phyloP scores from a whole-genome alignment of 1,140 invertebrate genomes.

The Pseudoatta argentina region DNA sequence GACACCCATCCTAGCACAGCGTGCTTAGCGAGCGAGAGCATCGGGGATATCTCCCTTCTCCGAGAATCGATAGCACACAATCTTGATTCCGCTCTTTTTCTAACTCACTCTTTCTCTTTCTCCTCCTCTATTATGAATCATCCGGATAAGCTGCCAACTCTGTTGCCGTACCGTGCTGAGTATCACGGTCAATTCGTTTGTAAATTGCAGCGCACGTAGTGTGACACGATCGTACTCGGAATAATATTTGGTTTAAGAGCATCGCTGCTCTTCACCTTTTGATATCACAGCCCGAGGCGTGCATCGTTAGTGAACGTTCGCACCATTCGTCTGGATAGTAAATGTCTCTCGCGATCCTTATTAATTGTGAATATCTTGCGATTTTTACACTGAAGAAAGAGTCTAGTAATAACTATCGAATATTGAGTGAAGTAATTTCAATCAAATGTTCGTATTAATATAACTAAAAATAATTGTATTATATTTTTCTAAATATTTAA shows the following conservation, averaged over 20 bases:
- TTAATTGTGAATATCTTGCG: neutral
- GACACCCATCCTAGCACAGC: conserved; percentile 71
- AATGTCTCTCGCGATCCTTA: neutral
- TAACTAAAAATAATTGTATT: no score
- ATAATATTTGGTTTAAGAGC: conserved; percentile 49
- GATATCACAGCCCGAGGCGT: conserved; percentile 28
- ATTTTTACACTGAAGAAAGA: neutral
- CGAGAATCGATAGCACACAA: conserved; percentile 39
- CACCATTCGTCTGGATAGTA: neutral
- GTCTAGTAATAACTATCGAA: no score
- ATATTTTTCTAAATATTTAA: no score
- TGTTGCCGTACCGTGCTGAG: neutral
- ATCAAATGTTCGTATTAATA: no score
- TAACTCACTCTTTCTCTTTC: neutral
- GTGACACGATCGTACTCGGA: conserved; percentile 23
- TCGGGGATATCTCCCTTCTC: conserved; percentile 58
- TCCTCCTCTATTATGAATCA: conserved; percentile 26
- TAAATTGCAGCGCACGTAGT: conserved; percentile 38
- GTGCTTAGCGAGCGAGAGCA: conserved; percentile 39
- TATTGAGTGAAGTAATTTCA: no score
- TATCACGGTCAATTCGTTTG: conserved; percentile 37
- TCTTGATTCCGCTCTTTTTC: conserved; percentile 27
- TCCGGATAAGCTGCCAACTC: conserved; percentile 18
- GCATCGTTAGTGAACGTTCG: conserved; percentile 24
- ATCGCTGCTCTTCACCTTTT: neutral